These are phyloP conservation scores for Heloderma charlesbogerti DNA, from an alignment of 2,113 vertebrate species.

Conservation along the genomic window DNA sequence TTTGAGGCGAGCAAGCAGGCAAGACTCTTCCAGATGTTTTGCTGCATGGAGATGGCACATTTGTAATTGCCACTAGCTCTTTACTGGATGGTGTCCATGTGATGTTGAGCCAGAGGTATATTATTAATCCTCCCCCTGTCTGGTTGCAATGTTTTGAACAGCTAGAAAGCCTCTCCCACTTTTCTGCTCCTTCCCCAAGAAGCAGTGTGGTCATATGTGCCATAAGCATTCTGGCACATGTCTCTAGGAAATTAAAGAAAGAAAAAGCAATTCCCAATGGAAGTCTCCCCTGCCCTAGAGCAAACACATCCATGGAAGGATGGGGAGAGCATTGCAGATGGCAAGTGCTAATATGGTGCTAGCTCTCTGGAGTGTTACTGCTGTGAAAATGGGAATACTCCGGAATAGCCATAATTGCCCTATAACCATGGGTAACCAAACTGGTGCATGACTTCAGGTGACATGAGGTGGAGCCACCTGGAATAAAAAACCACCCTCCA, in stretches of 20 bases:
- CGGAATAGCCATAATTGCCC: neutral
- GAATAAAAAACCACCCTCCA: neutral
- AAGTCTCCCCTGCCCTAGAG: neutral
- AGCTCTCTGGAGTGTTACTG: neutral
- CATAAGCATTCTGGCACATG: slow-evolving; percentile 6
- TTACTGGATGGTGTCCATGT: neutral
- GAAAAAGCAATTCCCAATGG: neutral
- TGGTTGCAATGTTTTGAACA: neutral
- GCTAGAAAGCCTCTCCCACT: neutral
- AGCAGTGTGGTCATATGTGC: neutral
- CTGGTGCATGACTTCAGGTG: no score
- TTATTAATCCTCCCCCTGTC: neutral
- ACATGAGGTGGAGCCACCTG: neutral
- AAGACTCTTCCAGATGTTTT: neutral
- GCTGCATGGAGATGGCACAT: neutral
- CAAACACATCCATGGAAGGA: neutral
- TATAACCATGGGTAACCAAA: neutral
- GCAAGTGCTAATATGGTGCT: neutral
- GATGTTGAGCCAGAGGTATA: neutral
- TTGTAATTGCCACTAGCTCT: neutral
- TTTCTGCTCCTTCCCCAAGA: neutral
- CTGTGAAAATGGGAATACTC: neutral
- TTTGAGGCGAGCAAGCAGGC: neutral
- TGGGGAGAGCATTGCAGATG: neutral
- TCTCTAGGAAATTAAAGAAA: neutral